Conservation (phyloP, 2,888 invertebrate genomes). For the Acrobasis repandana region DNA sequence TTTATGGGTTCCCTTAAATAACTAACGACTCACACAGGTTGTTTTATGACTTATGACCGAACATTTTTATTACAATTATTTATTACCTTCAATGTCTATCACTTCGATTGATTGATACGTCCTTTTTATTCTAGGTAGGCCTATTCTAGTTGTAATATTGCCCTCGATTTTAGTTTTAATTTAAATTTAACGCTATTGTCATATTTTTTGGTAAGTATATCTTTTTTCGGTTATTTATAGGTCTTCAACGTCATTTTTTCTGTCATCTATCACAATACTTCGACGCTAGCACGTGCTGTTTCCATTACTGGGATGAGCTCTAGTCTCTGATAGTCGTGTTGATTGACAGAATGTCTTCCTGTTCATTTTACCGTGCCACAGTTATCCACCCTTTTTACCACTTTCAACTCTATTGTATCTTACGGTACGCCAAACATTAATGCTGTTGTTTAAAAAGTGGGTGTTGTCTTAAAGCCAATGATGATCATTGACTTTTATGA, state of each 20-base stretch:
- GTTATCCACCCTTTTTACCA: constrained; percentile 28
- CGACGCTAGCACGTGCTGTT: constrained; percentile 34
- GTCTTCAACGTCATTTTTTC: constrained; percentile 40
- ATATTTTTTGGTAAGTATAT: neutral
- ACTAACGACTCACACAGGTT: constrained; percentile 57
- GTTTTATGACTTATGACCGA: constrained; percentile 56
- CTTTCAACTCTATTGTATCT: neutral
- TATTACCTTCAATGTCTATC: constrained; percentile 53
- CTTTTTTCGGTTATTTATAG: constrained; percentile 38
- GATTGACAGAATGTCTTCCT: constrained; percentile 75
- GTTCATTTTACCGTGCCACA: constrained; percentile 46
- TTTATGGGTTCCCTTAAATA: constrained; percentile 71
- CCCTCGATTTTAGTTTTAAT: neutral
- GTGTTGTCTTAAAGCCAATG: neutral
- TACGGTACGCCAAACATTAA: neutral
- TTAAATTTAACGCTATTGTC: neutral
- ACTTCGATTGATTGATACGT: constrained; percentile 48
- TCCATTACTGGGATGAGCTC: constrained; percentile 60
- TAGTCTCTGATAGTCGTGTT: constrained; percentile 55
- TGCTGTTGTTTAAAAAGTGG: neutral
- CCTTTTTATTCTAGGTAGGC: constrained; percentile 18
- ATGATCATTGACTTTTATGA: neutral
- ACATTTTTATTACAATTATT: constrained; percentile 51
- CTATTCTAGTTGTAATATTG: neutral
- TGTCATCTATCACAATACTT: constrained; percentile 42